Evolutionary conservation across 2,888 invertebrate genomes (phyloP).

Genomic region (Microctonus aethiopoides): DNA sequence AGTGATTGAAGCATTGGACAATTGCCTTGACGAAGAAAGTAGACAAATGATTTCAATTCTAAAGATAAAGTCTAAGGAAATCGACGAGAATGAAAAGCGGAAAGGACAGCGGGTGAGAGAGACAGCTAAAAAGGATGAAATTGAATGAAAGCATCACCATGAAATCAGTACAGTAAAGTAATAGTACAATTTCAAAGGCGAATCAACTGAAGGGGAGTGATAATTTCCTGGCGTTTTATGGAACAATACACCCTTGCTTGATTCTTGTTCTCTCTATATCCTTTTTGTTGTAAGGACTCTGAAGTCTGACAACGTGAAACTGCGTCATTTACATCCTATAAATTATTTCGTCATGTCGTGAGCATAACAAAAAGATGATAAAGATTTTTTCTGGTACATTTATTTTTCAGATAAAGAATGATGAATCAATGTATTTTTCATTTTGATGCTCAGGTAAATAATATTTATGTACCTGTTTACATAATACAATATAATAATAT

Average conservation of each 20-base stretch:
- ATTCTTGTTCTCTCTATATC: slow-evolving; percentile 17
- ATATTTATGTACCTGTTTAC: too few species aligned
- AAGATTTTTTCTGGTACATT: background rate
- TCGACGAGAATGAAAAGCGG: background rate
- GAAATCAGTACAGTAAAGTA: slow-evolving; percentile 3
- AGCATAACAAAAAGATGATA: background rate
- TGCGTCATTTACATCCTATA: background rate
- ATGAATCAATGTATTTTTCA: background rate
- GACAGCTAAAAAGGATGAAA: background rate
- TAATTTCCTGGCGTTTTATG: slow-evolving; percentile 53
- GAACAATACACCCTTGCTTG: slow-evolving; percentile 39
- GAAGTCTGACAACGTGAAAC: background rate
- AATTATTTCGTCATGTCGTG: background rate
- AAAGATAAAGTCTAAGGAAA: background rate
- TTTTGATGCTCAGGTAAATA: too few species aligned
- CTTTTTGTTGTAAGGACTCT: background rate
- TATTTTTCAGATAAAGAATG: background rate
- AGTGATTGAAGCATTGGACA: too few species aligned
- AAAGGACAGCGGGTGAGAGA: background rate
- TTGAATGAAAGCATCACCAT: background rate
- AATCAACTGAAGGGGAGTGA: slow-evolving; percentile 29
- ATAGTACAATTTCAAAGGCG: background rate
- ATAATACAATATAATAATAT: too few species aligned
- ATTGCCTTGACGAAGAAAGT: background rate
- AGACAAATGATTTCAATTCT: background rate